phyloP scores from a whole-genome alignment of 1,140 invertebrate genomes.

The Apis florea region DNA sequence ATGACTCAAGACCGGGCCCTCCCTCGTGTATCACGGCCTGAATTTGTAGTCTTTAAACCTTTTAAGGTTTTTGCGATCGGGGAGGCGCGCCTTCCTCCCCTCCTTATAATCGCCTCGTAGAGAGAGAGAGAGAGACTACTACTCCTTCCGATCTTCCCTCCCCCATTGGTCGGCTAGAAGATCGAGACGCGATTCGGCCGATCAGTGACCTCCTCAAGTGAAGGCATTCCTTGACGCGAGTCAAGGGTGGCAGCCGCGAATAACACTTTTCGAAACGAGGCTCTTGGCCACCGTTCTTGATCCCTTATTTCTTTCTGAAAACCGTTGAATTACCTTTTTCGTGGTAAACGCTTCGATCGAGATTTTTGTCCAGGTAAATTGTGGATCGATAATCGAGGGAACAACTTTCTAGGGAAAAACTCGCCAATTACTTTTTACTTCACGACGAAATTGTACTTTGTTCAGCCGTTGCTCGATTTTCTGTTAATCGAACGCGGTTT shows the following conservation, averaged over 20 bases:
- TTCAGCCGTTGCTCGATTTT: too few species aligned
- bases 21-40: conserved; percentile 67
- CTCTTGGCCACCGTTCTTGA: neutral
- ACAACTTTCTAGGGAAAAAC: neutral
- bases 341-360: neutral
- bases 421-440: neutral
- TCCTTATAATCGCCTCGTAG: conserved; percentile 54
- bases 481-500: too few species aligned
- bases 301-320: neutral
- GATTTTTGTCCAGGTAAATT: neutral
- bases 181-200: conserved; percentile 34
- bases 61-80: conserved; percentile 72
- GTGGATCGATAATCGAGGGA: neutral
- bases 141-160: neutral
- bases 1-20: conserved; percentile 68
- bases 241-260: conserved; percentile 23
- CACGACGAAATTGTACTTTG: too few species aligned
- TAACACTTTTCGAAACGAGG: neutral
- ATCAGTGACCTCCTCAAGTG: conserved; percentile 48
- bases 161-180: conserved; percentile 32
- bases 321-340: neutral
- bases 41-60: conserved; percentile 75
- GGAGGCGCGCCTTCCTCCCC: conserved; percentile 23
- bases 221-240: conserved; percentile 48
- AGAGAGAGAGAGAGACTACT: neutral